Evolutionary conservation across 2,113 vertebrate genomes (phyloP).

Genomic region (Athene noctua): DNA sequence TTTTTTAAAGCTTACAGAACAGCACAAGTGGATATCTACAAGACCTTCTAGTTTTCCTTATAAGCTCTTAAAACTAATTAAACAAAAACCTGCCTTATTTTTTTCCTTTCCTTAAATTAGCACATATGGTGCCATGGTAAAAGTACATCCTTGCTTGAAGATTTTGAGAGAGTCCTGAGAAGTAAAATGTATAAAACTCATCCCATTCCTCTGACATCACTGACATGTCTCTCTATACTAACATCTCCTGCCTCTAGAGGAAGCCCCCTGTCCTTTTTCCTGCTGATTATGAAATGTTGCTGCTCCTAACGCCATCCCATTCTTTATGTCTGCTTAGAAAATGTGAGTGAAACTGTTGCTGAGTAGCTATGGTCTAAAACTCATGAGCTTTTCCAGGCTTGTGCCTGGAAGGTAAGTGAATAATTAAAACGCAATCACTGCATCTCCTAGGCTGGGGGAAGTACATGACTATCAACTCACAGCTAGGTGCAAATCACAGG

Average conservation of each 20-base stretch:
- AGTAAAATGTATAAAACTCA: neutral
- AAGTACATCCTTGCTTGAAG: neutral
- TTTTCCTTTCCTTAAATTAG: neutral
- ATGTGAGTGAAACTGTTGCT: neutral
- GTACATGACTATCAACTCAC: neutral
- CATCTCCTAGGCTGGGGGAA: neutral
- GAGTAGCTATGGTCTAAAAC: neutral
- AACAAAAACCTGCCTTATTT: neutral
- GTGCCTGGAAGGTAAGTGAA: neutral
- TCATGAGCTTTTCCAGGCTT: neutral
- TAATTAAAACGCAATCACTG: neutral
- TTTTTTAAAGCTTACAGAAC: neutral
- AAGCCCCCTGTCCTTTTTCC: neutral
- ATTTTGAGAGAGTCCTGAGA: neutral
- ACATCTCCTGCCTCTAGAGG: neutral
- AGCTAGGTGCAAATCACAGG: neutral
- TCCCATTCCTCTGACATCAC: neutral
- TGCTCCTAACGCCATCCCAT: neutral
- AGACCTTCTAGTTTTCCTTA: neutral
- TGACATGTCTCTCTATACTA: neutral
- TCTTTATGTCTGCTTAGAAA: neutral
- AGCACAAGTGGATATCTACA: neutral
- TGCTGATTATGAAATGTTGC: neutral
- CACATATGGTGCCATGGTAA: neutral
- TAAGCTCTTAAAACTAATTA: neutral